Percentiles rank a stretch among this genome's conserved stretches.
These are phyloP conservation scores for Australoheros scitulus DNA, from an alignment of 2,113 vertebrate species.

Conservation along the genomic window DNA sequence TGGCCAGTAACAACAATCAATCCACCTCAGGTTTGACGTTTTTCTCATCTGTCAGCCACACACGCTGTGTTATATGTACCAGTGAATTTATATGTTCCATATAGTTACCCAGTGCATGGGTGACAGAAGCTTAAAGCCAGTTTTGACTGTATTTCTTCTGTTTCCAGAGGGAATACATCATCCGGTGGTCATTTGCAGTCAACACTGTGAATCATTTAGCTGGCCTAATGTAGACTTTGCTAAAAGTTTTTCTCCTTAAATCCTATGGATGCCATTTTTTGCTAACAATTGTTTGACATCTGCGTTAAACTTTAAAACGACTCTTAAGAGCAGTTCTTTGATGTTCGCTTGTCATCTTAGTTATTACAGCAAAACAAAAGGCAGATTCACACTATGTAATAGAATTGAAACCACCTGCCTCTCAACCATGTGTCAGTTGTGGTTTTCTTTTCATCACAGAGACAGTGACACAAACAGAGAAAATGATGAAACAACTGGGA, in stretches of 20 bases:
- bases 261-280: neutral
- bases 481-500: conserved; percentile 44
- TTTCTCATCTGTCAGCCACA: neutral
- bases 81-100: neutral
- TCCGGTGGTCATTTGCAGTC: neutral
- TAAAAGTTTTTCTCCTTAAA: neutral
- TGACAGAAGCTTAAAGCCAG: neutral
- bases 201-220: neutral
- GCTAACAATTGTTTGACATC: neutral
- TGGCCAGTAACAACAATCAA: neutral
- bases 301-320: neutral
- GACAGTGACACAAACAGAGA: conserved; percentile 2
- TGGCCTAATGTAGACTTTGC: neutral
- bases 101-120: neutral
- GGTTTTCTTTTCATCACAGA: conserved; percentile 25
- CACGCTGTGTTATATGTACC: neutral
- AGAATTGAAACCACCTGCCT: conserved; percentile 28
- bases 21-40: neutral
- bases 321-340: neutral
- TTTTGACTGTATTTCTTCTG: neutral
- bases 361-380: neutral
- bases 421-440: conserved; percentile 11
- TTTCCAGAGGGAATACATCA: neutral
- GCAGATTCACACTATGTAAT: conserved; percentile 5
- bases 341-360: neutral